Base-by-base conservation (phyloP, 2,113 vertebrate species). In the Mus spicilegus region DNA sequence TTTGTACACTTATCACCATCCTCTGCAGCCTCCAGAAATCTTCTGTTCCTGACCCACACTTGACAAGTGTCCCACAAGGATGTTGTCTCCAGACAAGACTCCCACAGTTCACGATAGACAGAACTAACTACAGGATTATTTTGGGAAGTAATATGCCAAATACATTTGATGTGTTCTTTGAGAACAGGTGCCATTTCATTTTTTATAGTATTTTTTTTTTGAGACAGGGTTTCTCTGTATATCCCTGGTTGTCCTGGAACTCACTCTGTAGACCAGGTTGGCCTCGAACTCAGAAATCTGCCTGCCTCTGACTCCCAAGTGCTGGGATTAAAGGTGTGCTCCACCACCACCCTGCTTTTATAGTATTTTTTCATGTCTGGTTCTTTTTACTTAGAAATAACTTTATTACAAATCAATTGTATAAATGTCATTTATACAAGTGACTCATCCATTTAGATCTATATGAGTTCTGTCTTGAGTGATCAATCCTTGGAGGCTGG, bases 1-100 rank as follows among this genome's bases (percentile, higher is more conserved):
- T 98, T 98, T 98, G 97, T 98, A 98, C 94, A 58, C 92, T 97
- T 95, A 98, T 94, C 95, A 95, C 49, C 96, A 94, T 97, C 96
- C 97, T 97, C 95, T 94, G 78, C 88, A 98, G 95, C 88, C 95
- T 97, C 95, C 77, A 78, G 89, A 97, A 98, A 97, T 98, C 96
- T 97, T 97, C 97, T 94, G 70, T 98, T 97, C 96, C 94, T 95
- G 95, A 28, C 96, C 97, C 91, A 95, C 80, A 97, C 97, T 98
- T 98, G 49, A 95, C 95, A 96, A 63, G 0, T 78, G 86, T 97
- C 95, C 77, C 87, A n/a, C 92, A 87, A 96, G 96, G 96, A 92
- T 97, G 70, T 78, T 82, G 96, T 75, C 94, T 94, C 90, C 89
- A 98, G 95, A 97, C 93, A 91, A 95, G 97, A 97, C 95, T 97